phyloP scores from a whole-genome alignment of 2,797 vertebrate genomes.

The Urocyon cinereoargenteus region DNA sequence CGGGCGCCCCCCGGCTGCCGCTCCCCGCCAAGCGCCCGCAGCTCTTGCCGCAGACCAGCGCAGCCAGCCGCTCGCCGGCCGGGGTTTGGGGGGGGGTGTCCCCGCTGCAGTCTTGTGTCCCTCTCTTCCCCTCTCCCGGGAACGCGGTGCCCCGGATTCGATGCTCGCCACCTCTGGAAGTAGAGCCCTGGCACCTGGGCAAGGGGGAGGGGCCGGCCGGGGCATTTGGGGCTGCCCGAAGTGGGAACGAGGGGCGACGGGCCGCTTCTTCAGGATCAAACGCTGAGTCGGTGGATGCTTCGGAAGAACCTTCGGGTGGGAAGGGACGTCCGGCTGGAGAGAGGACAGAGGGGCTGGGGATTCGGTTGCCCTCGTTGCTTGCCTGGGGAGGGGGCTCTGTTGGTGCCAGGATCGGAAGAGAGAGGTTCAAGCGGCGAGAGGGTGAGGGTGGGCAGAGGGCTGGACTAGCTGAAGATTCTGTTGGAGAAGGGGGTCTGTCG shows the following conservation, averaged over 20 bases:
- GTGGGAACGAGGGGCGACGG: conserved; percentile 1
- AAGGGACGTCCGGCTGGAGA: conserved; percentile 27
- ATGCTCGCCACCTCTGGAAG: conserved; percentile 71
- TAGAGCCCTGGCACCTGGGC: conserved; percentile 58
- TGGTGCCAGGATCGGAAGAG: conserved; percentile 20
- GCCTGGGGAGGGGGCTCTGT: conserved; percentile 30
- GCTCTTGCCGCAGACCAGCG: conserved; percentile 65
- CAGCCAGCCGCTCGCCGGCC: conserved; percentile 56
- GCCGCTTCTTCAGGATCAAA: conserved; percentile 13
- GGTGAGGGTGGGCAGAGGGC: not conserved
- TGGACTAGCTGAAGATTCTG: not conserved
- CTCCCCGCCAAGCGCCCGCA: conserved; percentile 58
- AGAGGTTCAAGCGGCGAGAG: not conserved
- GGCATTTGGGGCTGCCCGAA: conserved; percentile 55
- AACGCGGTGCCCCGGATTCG: conserved; percentile 80
- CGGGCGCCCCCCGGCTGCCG: conserved; percentile 15
- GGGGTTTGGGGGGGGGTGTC: conserved; percentile 41
- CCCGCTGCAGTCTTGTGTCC: conserved; percentile 66
- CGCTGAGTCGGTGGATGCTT: conserved; percentile 17
- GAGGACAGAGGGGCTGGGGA: not conserved
- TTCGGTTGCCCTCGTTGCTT: conserved; percentile 6
- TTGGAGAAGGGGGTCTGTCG: conserved; percentile 31
- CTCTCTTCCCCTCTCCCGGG: conserved; percentile 70
- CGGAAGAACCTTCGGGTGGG: conserved; percentile 36
- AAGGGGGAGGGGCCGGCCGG: conserved; percentile 68